phyloP scores from a whole-genome alignment of 2,888 invertebrate species.

The Lamellibrachia satsuma region DNA sequence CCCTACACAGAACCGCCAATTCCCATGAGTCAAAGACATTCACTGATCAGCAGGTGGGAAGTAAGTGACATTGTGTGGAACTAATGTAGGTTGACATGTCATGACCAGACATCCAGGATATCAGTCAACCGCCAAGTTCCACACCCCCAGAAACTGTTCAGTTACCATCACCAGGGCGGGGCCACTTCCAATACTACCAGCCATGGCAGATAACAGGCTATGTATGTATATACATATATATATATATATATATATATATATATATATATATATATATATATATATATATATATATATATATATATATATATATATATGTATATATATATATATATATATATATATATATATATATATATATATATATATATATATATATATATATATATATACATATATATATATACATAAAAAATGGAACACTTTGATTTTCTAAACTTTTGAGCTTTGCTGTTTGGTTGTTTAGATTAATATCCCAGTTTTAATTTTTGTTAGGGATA shows the following conservation, averaged over 20 bases:
- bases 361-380: neutral
- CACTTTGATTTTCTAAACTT: too few species aligned
- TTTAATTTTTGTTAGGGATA: too few species aligned
- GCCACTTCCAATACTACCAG: neutral
- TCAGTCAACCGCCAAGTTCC: neutral
- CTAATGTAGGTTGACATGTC: slow-evolving; percentile 12
- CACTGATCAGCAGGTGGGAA: neutral
- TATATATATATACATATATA: too few species aligned
- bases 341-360: too few species aligned
- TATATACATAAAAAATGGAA: too few species aligned
- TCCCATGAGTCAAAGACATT: slow-evolving; percentile 13
- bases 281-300: neutral
- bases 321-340: too few species aligned
- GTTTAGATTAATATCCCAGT: too few species aligned
- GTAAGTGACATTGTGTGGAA: neutral
- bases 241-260: neutral
- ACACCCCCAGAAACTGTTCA: neutral
- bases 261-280: neutral
- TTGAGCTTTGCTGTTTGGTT: too few species aligned
- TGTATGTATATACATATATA: neutral
- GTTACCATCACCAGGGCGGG: neutral
- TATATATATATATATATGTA: neutral
- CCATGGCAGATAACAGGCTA: neutral
- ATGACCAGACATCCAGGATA: neutral
- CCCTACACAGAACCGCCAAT: neutral